Percentiles rank a stretch among this genome's conserved stretches.
Evolutionary conservation across 2,888 invertebrate genomes (phyloP).

Genomic region (Hetaerina titia): DNA sequence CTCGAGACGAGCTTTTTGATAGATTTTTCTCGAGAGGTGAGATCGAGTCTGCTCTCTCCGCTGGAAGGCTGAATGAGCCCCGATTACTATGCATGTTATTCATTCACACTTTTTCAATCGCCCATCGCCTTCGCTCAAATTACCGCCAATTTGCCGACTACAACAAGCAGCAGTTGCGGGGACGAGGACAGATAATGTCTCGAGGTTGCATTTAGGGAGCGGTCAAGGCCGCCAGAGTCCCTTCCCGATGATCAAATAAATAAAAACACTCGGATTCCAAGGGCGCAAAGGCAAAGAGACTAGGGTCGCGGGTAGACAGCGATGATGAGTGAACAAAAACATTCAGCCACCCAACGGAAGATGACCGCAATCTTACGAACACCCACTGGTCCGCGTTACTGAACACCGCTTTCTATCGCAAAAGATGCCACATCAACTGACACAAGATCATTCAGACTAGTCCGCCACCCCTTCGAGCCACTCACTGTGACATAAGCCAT

Average conservation of each 20-base stretch:
- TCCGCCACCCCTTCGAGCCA: no score
- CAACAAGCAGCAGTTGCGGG: neutral
- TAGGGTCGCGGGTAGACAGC: neutral
- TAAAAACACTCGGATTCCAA: neutral
- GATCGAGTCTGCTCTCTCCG: neutral
- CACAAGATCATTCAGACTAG: no score
- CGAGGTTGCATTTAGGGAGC: neutral
- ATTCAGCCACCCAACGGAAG: neutral
- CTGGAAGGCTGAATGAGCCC: neutral
- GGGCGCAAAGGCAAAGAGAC: neutral
- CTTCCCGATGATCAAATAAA: neutral
- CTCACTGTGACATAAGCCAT: no score
- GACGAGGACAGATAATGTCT: neutral
- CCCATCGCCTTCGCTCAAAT: neutral
- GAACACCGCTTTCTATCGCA: no score
- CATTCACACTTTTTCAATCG: slow-evolving; percentile 21
- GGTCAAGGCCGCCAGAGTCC: slow-evolving; percentile 4
- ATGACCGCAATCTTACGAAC: neutral
- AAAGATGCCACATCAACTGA: no score
- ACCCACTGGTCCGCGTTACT: no score
- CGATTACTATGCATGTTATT: neutral
- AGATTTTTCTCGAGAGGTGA: neutral
- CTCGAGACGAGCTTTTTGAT: neutral
- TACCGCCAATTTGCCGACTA: neutral
- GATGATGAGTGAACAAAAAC: neutral